Conservation (phyloP, 2,797 vertebrate species). For the Acestrorhynchus altus region DNA sequence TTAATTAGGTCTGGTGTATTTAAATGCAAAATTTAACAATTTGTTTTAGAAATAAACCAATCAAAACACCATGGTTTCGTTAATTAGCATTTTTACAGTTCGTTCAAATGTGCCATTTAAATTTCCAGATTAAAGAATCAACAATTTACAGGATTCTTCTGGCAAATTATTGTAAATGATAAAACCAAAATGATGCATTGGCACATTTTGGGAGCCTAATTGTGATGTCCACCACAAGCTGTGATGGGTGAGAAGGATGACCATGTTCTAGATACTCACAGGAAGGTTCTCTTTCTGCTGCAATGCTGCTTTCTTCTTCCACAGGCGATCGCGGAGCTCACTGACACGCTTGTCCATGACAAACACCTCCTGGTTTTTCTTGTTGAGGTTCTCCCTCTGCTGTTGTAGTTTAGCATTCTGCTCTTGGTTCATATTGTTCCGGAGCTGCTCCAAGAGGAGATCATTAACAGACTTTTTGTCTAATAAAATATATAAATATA, state of each 20-base stretch:
- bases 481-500: too few species aligned
- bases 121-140: too few species aligned
- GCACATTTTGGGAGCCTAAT: not conserved
- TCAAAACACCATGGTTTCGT: too few species aligned
- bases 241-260: not conserved
- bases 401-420: slow-evolving; percentile 90
- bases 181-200: not conserved
- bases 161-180: too few species aligned
- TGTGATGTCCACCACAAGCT: not conserved
- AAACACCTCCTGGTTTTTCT: slow-evolving; percentile 89
- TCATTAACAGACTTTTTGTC: too few species aligned
- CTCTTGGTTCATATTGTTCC: slow-evolving; percentile 93
- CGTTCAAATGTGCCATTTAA: not conserved
- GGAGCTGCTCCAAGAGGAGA: slow-evolving; percentile 74
- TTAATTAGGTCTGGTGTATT: too few species aligned
- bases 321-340: slow-evolving; percentile 90
- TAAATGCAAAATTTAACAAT: too few species aligned
- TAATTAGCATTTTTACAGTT: not conserved
- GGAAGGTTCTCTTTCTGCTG: slow-evolving; percentile 91
- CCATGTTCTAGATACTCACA: slow-evolving; percentile 74
- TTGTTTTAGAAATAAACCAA: too few species aligned
- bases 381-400: slow-evolving; percentile 90
- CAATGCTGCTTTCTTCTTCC: slow-evolving; percentile 94
- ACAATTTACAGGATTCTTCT: too few species aligned
- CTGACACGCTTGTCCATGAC: slow-evolving; percentile 90